Evolutionary conservation across 2,113 vertebrate genomes (phyloP).

Genomic region (Propithecus coquereli): DNA sequence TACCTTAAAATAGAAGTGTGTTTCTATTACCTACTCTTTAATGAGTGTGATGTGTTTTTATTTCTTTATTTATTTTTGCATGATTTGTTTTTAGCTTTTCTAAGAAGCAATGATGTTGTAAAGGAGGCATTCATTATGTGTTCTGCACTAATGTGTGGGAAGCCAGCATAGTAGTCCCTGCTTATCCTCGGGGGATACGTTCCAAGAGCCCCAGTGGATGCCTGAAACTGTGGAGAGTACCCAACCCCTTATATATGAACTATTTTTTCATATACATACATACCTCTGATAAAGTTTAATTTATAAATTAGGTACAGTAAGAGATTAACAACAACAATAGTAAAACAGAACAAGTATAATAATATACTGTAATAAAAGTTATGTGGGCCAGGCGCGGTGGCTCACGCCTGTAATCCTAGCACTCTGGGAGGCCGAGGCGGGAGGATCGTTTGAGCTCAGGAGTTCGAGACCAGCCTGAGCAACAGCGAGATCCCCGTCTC

Average conservation of each 20-base stretch:
- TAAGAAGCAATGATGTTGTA: background rate
- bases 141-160: background rate
- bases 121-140: background rate
- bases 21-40: slow-evolving; percentile 38
- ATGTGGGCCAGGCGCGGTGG: background rate
- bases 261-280: background rate
- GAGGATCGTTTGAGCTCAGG: no score
- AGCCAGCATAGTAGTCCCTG: background rate
- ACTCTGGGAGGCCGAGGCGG: no score
- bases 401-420: no score
- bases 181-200: background rate
- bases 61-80: background rate
- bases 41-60: background rate
- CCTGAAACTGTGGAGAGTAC: background rate
- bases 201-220: background rate
- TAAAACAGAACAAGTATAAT: background rate
- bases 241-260: background rate
- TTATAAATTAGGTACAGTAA: background rate
- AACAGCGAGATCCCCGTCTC: no score
- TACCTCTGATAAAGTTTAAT: background rate
- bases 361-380: background rate
- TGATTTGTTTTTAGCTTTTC: slow-evolving; percentile 1
- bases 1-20: slow-evolving; percentile 50
- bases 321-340: background rate
- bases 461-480: no score